Conservation (phyloP, 1,140 invertebrate genomes). For the Cylas formicarius region DNA sequence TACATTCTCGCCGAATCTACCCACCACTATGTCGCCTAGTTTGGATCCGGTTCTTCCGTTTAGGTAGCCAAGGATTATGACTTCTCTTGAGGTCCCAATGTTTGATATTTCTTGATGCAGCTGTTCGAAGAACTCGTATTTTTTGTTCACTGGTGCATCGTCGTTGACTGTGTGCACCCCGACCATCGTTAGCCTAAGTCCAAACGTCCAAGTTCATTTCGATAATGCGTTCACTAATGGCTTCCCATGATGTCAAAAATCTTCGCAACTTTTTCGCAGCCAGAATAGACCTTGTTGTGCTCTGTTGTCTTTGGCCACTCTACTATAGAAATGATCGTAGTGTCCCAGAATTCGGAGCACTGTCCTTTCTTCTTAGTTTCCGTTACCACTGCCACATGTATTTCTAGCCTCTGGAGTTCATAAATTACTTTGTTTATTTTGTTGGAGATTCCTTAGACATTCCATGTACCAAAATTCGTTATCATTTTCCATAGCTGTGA, state of each 20-base stretch:
- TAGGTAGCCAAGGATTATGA: constrained; percentile 7
- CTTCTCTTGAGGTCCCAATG: constrained; percentile 4
- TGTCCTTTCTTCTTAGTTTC: constrained; percentile 16
- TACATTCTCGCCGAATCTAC: constrained; percentile 8
- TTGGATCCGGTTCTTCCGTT: constrained; percentile 12
- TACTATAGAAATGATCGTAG: constrained; percentile 9
- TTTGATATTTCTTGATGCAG: constrained; percentile 1
- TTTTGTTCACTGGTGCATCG: neutral
- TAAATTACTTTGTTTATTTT: no score
- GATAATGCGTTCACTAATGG: constrained; percentile 6
- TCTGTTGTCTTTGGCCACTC: constrained; percentile 10
- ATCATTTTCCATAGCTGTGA: constrained; percentile 5
- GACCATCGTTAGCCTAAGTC: neutral
- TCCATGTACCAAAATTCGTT: constrained; percentile 8
- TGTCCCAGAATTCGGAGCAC: constrained; percentile 5
- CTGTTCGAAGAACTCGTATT: constrained; percentile 8
- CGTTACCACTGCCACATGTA: constrained; percentile 5
- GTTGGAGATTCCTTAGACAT: neutral
- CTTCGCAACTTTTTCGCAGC: constrained; percentile 1
- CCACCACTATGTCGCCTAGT: constrained; percentile 8
- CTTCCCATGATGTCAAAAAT: constrained; percentile 7
- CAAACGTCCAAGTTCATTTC: no score
- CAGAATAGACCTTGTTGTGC: constrained; percentile 4
- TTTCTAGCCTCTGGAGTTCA: constrained; percentile 5
- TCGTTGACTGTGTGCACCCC: constrained; percentile 3